Base-by-base conservation (phyloP, 2,113 vertebrate genomes). In the Notothenia rossii region DNA sequence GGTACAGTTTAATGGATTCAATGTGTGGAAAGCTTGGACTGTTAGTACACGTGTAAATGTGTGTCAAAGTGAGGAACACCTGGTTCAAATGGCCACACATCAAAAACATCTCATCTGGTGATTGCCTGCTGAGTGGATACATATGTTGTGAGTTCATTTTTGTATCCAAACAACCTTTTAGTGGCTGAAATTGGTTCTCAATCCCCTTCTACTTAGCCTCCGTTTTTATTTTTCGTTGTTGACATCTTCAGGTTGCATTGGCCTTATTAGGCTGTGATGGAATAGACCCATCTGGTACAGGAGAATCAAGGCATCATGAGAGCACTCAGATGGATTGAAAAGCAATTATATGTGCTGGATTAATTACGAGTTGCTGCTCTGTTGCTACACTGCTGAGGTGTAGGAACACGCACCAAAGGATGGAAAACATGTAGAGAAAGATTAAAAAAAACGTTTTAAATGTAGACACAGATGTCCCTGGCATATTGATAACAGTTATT, bases 401-500 rank as follows among this genome's bases (percentile, higher is more conserved):
- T 13, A 67, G 55, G 61, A 79, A 70, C 59, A 66, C 15, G 18
- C 64, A 46, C 2, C 29, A 79, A 65, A 51, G 14, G 36, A 55
- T 64, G 48, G 45, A 58, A 54, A 49, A 66, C 59, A 77, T 20
- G n/a, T 45, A 59, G 56, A 68, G 20, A 10, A 9, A 36, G 56
- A 8, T 11, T 17, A 10, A 40, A 69, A 64, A 74, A 79, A 51
- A 15, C 15, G 3, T 46, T 62, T 81, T 63, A 71, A 79, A 75
- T 61, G 72, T 12, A 68, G 75, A 83, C 88, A 72, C 85, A 90
- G 86, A 91, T 87, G 89, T 92, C 64, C 46, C 64, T 14, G 66
- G 77, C 75, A 82, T 86, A 88, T 83, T 87, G 88, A 90, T 90
- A 80, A 80, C 79, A 88, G 84, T 84, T 86, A 87, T 91, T 88